Percentiles rank a stretch among this genome's conserved stretches.
These are phyloP conservation scores for Plutella xylostella DNA, from an alignment of 2,888 invertebrate species.

Conservation along the genomic window DNA sequence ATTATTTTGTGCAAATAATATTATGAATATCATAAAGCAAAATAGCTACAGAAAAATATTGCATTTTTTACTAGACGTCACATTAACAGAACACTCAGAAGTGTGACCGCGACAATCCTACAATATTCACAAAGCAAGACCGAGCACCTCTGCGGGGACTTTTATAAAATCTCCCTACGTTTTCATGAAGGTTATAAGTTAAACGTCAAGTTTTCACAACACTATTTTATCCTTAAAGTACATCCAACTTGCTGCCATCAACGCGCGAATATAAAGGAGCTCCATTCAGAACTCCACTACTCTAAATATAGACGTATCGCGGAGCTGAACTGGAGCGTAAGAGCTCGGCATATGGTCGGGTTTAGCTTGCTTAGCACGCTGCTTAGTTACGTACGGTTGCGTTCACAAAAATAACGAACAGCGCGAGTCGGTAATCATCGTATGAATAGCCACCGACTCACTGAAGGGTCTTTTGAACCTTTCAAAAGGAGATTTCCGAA, in stretches of 20 bases:
- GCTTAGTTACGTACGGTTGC: conserved; percentile 53
- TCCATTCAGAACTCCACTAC: conserved; percentile 8
- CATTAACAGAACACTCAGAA: not conserved
- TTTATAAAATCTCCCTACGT: not conserved
- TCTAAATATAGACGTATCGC: conserved; percentile 5
- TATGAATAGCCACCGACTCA: conserved; percentile 41
- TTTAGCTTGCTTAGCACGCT: conserved; percentile 19
- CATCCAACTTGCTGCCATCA: conserved; percentile 4
- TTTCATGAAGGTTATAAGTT: not conserved
- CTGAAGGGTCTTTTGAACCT: conserved; percentile 46
- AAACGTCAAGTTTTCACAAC: not conserved
- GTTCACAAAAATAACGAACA: conserved; percentile 69
- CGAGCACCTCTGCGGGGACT: not conserved
- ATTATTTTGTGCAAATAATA: no score
- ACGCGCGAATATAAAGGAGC: conserved; percentile 10
- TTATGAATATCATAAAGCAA: no score
- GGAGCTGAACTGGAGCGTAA: conserved; percentile 18
- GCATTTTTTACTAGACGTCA: not conserved
- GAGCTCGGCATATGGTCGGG: no score
- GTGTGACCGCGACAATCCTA: no score
- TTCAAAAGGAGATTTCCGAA: conserved; percentile 46
- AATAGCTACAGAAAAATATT: not conserved
- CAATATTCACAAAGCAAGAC: no score
- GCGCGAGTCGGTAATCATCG: conserved; percentile 50
- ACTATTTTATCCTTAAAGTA: conserved; percentile 1